These are phyloP conservation scores for Tenthredo scrophulariae DNA, from an alignment of 2,888 invertebrate species.

Conservation along the genomic window DNA sequence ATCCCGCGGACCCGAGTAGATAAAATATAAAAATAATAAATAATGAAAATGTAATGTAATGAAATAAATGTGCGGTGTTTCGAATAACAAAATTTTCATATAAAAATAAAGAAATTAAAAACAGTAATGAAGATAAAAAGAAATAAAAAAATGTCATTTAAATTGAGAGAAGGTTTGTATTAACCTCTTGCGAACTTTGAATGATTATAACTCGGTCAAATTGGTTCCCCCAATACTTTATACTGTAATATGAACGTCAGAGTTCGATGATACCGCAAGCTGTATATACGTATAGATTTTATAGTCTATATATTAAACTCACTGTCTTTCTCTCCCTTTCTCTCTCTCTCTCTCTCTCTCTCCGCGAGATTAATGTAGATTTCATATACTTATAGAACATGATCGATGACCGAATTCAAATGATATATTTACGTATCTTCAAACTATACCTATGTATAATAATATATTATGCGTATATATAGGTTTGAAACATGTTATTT, in stretches of 20 bases:
- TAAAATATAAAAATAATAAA: not conserved
- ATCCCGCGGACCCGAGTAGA: too few species aligned
- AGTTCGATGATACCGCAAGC: not conserved
- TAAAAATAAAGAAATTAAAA: not conserved
- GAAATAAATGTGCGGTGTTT: not conserved
- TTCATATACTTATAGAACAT: not conserved
- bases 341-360: not conserved
- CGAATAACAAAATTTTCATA: not conserved
- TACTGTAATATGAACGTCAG: not conserved
- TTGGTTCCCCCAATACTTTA: not conserved
- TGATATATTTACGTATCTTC: not conserved
- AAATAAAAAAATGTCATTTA: not conserved
- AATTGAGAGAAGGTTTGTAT: not conserved
- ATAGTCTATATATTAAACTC: not conserved
- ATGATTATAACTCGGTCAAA: not conserved
- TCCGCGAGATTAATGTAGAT: not conserved
- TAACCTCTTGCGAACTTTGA: not conserved
- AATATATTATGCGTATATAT: too few species aligned
- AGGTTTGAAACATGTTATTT: not conserved
- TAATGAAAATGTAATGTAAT: not conserved
- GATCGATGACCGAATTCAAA: constrained; percentile 27
- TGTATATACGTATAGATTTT: not conserved
- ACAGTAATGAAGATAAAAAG: not conserved
- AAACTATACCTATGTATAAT: not conserved
- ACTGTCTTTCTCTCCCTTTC: not conserved